These are phyloP conservation scores for Lordiphosa mommai DNA, from an alignment of 1,140 invertebrate species.

Conservation along the genomic window DNA sequence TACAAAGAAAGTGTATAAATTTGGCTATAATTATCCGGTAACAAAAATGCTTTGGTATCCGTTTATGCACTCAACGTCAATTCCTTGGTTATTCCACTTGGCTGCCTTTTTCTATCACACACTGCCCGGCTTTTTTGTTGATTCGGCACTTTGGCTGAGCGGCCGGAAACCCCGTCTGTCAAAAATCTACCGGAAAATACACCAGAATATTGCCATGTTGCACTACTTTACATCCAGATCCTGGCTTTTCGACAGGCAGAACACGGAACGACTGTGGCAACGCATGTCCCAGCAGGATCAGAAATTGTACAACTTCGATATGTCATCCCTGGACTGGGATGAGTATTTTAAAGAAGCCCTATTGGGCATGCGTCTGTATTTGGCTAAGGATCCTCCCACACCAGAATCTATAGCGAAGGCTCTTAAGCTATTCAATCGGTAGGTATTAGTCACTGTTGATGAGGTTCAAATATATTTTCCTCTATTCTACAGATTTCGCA, in stretches of 20 bases:
- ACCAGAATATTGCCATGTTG: constrained; percentile 84
- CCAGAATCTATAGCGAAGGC: constrained; percentile 81
- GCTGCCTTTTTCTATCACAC: constrained; percentile 81
- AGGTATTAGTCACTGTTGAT: background rate
- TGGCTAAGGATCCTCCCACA: constrained; percentile 84
- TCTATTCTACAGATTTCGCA: background rate
- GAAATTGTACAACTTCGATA: constrained; percentile 84
- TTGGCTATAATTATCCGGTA: constrained; percentile 61
- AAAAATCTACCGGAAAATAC: constrained; percentile 85
- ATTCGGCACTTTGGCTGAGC: constrained; percentile 79
- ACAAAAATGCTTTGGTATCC: constrained; percentile 80
- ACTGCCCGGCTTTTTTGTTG: constrained; percentile 82
- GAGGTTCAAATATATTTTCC: background rate
- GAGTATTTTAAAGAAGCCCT: constrained; percentile 83
- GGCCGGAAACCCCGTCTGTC: constrained; percentile 80
- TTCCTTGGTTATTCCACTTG: constrained; percentile 74
- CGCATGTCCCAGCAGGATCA: constrained; percentile 83
- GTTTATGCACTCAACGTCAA: constrained; percentile 75
- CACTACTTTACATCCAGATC: constrained; percentile 85
- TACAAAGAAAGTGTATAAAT: constrained; percentile 70
- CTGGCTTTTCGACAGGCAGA: constrained; percentile 86
- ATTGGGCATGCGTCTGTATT: constrained; percentile 83
- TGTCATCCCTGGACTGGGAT: constrained; percentile 84
- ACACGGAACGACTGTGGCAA: constrained; percentile 82
- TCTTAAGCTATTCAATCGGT: constrained; percentile 19